Evolutionary conservation across 2,888 invertebrate genomes (phyloP), one percentile per base, ranked within the genome.

Genomic region (Hoplodrina blanda): DNA sequence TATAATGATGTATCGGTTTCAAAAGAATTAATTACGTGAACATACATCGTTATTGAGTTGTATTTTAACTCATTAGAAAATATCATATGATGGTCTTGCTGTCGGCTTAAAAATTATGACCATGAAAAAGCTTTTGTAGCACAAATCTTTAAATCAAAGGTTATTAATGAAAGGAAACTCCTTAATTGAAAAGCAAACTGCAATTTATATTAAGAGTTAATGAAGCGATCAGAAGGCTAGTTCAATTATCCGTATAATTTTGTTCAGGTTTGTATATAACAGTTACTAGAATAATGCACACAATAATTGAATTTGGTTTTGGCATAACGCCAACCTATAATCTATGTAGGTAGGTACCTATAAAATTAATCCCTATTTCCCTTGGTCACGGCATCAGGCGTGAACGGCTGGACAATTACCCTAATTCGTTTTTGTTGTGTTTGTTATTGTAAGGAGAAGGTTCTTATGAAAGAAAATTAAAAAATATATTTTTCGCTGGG

Each of bases 201-300:
- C 2, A 25, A 6, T 25, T 13, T 19, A 15, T 4, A 52, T 69
- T 44, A 15, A 7, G 5, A 69, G 57, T 44, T 52, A 57, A 41
- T 37, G 4, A 53, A 25, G 19, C 19, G 37, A 53, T 53, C 17
- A 46, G 71, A 69, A 71, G 60, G 52, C 13, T 20, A 37, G 7
- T 69, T 4, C 33, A 17, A 46, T 69, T 44, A 56, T 20, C 10
- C n/a, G 15, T 25, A n/a, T 20, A 49, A n/a, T 10, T 25, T 66
- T 44, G 10, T 30, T 41, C 5, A 15, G 15, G 37, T 50, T 19
- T n/a, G 13, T 49, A 37, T 7, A 1, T 37, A 37, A 10, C 15
- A 50, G 10, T 33, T 52, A 7, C 17, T 25, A 4, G 0, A 53
- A 8, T 37, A 11, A 13, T 13, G 0, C 2, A 4, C 13, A 41